Base-by-base conservation (phyloP, 2,888 invertebrate genomes). In the Leptogaster cylindrica region DNA sequence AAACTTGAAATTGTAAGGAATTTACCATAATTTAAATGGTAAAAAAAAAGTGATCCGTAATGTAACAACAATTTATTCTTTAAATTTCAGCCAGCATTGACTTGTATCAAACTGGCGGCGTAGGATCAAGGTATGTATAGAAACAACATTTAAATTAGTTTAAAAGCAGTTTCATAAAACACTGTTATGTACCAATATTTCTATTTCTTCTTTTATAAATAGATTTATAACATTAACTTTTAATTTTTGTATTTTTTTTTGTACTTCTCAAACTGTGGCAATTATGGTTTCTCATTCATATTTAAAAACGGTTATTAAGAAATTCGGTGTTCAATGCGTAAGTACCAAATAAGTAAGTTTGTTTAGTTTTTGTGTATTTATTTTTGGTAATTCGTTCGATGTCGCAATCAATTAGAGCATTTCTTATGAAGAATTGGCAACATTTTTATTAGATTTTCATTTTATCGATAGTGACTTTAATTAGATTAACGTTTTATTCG, bases 341-440 rank as follows among this genome's bases (percentile, higher is more conserved):
- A 61, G 61, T 61, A 61, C 20, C n/a, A 27, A n/a, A 25, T 44
- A 23, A 27, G 14, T 2, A 61, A 36, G 55, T 39, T 33, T 39
- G 55, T 55, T 14, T 41, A 41, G 39, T 12, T 4, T 18, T 41
- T 12, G 41, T 41, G n/a, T n/a, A n/a, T n/a, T n/a, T n/a, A n/a
- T n/a, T n/a, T n/a, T n/a, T n/a, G n/a, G n/a, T n/a, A n/a, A n/a
- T n/a, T n/a, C n/a, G n/a, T n/a, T n/a, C n/a, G n/a, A n/a, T n/a
- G n/a, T n/a, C n/a, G n/a, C n/a, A n/a, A n/a, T n/a, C n/a, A n/a
- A n/a, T n/a, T n/a, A n/a, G n/a, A n/a, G n/a, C n/a, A n/a, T n/a
- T n/a, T n/a, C n/a, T n/a, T n/a, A n/a, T n/a, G n/a, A n/a, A n/a
- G n/a, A n/a, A n/a, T n/a, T n/a, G n/a, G n/a, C n/a, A n/a, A n/a